Conservation (phyloP, 2,888 invertebrate genomes). For the Doris montereyensis region DNA sequence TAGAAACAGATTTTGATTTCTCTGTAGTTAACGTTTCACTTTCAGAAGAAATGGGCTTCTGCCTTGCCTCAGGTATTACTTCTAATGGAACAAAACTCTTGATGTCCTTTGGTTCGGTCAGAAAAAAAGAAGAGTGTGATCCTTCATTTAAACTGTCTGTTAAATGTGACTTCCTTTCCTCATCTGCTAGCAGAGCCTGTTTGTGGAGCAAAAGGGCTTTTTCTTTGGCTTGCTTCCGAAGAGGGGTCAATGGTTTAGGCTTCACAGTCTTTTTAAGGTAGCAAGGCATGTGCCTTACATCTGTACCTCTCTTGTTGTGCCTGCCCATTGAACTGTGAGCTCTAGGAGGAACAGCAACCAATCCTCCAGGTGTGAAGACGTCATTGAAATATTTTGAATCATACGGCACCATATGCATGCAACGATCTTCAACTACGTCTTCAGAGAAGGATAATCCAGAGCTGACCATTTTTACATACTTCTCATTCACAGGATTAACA, state of each 20-base stretch:
- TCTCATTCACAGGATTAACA: constrained; percentile 51
- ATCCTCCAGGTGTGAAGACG: constrained; percentile 57
- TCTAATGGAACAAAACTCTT: not conserved
- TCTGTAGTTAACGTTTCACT: not conserved
- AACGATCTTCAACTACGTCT: constrained; percentile 69
- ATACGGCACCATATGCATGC: constrained; percentile 69
- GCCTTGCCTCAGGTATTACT: not conserved
- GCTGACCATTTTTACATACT: constrained; percentile 64
- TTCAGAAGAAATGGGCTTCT: not conserved
- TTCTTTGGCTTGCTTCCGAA: constrained; percentile 54
- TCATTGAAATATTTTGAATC: constrained; percentile 66
- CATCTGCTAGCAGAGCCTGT: constrained; percentile 52
- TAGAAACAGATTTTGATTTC: not conserved
- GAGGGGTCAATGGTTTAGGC: constrained; percentile 47
- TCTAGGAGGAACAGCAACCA: not conserved
- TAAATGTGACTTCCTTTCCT: constrained; percentile 40
- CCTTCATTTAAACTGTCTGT: not conserved
- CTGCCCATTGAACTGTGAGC: constrained; percentile 50
- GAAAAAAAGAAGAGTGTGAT: not conserved
- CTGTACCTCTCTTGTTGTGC: constrained; percentile 58
- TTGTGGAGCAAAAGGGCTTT: constrained; percentile 60
- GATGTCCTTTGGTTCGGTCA: constrained; percentile 19
- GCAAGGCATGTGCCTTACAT: constrained; percentile 64
- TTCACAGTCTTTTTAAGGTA: constrained; percentile 56
- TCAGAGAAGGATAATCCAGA: constrained; percentile 66